Base-by-base conservation (phyloP, 2,797 vertebrate genomes). In the Austrolebias charrua region DNA sequence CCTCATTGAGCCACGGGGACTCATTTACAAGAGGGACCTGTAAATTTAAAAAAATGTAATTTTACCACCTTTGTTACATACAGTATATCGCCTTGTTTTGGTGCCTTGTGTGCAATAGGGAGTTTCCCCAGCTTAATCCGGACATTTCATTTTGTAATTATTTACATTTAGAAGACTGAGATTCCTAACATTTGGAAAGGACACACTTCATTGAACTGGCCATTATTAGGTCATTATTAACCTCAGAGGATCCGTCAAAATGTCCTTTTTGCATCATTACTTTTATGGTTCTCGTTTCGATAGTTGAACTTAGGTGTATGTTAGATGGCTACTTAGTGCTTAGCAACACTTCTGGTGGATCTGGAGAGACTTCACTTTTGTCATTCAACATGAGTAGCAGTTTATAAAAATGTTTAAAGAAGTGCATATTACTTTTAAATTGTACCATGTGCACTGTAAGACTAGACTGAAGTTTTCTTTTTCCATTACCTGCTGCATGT, bases 331-430 rank as follows among this genome's bases (percentile, higher is more conserved):
- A 20, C 14, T 64, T n/a, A n/a, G n/a, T n/a, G n/a, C n/a, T n/a
- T 42, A 24, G n/a, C 43, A 49, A 33, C 28, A 49, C 18, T 38
- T 24, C 2, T 67, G 44, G 13, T 50, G 28, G 20, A 19, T 38
- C 44, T 54, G 28, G 28, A 2, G 52, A 53, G 24, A 45, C 24
- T 14, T 14, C 28, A 11, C 8, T 57, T 62, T 66, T 57, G 20
- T 19, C 12, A 5, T 14, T 10, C 15, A 43, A 5, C 58, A 47
- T 62, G 29, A 42, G 15, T 49, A 14, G 38, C 66, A 8, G 29
- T 66, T 61, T 51, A 15, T 55, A 0, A 18, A 35, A 73, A 63
- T 57, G 18, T 24, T 35, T 71, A 57, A 11, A 63, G 4, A 67
- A 56, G 33, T 48, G 18, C 29, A 33, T 7, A 33, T 29, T 24